Evolutionary conservation across 2,888 invertebrate genomes (phyloP).

Genomic region (Trichogramma dendrolimi): DNA sequence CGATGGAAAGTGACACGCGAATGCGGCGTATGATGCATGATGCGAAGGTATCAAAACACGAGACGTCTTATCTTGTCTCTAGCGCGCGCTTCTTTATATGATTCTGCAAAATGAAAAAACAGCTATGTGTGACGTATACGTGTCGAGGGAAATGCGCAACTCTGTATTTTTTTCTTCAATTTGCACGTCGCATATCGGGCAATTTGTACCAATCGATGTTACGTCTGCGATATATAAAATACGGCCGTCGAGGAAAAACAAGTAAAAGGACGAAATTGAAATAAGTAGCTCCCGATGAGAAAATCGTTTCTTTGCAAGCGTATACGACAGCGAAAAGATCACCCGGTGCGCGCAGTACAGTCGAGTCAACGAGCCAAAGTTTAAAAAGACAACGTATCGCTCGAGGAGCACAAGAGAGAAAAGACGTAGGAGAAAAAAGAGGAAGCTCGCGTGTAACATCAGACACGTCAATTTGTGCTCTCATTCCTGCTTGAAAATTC

Average conservation of each 20-base stretch:
- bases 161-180: too few species aligned
- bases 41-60: conserved; percentile 41
- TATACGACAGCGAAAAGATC: conserved; percentile 8
- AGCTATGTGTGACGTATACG: too few species aligned
- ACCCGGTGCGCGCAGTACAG: not conserved
- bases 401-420: not conserved
- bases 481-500: not conserved
- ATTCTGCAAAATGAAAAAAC: too few species aligned
- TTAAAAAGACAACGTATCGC: conserved; percentile 2
- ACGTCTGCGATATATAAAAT: too few species aligned
- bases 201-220: too few species aligned
- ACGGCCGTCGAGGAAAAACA: not conserved
- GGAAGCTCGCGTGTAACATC: conserved; percentile 22
- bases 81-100: not conserved
- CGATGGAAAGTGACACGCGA: conserved; percentile 23
- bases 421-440: conserved; percentile 8
- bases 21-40: conserved; percentile 48
- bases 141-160: too few species aligned
- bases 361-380: too few species aligned
- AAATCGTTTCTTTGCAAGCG: conserved; percentile 1
- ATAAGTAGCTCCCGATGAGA: conserved; percentile 8
- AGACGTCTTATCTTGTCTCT: conserved; percentile 34
- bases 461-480: conserved; percentile 27
- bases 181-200: too few species aligned
- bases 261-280: conserved; percentile 7